phyloP scores from a whole-genome alignment of 2,797 vertebrate genomes.

The Periophthalmus magnuspinnatus region DNA sequence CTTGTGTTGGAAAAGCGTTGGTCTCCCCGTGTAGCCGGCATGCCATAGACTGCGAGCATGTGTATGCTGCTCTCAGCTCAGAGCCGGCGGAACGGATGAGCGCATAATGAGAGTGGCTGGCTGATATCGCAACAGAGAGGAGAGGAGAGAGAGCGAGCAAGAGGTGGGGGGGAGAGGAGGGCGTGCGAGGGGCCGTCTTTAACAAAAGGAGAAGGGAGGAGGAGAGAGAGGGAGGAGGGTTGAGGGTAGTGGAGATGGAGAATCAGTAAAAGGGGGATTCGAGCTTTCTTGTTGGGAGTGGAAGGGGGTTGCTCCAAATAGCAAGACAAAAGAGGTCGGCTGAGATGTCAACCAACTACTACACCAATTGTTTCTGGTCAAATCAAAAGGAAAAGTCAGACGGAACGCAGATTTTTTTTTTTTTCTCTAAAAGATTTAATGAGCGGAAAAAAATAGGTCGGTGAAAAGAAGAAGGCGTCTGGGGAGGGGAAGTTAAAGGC shows the following conservation, averaged over 20 bases:
- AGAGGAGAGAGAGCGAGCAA: constrained; percentile 44
- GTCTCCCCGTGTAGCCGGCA: constrained; percentile 38
- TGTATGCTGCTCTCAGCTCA: constrained; percentile 64
- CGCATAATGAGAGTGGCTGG: constrained; percentile 59
- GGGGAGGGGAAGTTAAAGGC: constrained; percentile 36
- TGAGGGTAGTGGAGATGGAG: constrained; percentile 36
- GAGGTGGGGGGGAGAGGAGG: constrained; percentile 47
- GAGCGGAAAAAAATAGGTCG: constrained; percentile 48
- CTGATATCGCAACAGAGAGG: constrained; percentile 43
- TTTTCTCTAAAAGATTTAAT: constrained; percentile 59
- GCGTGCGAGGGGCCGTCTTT: constrained; percentile 72
- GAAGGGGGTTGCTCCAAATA: constrained; percentile 51
- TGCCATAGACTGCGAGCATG: constrained; percentile 59
- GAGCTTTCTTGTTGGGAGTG: constrained; percentile 65
- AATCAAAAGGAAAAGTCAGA: constrained; percentile 65
- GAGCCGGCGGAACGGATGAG: constrained; percentile 70
- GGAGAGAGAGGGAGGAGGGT: constrained; percentile 39
- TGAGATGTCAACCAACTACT: constrained; percentile 69
- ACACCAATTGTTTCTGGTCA: constrained; percentile 62
- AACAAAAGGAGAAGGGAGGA: constrained; percentile 75
- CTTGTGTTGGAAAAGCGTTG: constrained; percentile 43
- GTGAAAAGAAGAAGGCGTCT: constrained; percentile 5
- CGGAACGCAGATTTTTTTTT: constrained; percentile 47
- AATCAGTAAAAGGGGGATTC: constrained; percentile 74
- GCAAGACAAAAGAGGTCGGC: constrained; percentile 74